A percentile compares a stretch with the other conserved stretches of the same genome.
Evolutionary conservation across 2,888 invertebrate species (phyloP).

Genomic region (Boloria euphrosyne): DNA sequence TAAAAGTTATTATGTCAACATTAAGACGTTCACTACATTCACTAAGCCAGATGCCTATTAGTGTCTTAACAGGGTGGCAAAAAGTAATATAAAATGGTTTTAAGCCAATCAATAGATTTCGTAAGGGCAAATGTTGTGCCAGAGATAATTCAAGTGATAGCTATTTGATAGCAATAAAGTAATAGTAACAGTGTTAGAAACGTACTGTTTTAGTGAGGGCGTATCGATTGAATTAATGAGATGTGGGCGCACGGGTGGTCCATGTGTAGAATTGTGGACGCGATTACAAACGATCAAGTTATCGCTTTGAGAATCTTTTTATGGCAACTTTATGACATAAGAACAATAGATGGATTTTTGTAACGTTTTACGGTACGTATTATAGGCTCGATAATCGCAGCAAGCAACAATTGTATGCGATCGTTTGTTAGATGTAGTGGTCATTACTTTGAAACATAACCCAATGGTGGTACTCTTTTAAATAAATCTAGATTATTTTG

Average conservation of each 20-base stretch:
- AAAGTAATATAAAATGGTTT: too few relatives aligned
- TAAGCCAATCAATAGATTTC: too few relatives aligned
- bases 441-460: background rate
- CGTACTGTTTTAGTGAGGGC: conserved; percentile 73
- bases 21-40: too few relatives aligned
- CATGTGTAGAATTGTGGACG: conserved; percentile 61
- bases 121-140: too few relatives aligned
- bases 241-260: conserved; percentile 79
- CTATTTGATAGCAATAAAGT: conserved; percentile 61
- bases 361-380: conserved; percentile 52
- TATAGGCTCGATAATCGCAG: conserved; percentile 45
- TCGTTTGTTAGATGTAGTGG: conserved; percentile 37
- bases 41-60: too few relatives aligned
- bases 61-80: too few relatives aligned
- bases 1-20: conserved; percentile 16
- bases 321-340: conserved; percentile 65
- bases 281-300: conserved; percentile 63
- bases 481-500: background rate
- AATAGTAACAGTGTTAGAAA: conserved; percentile 62
- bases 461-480: background rate
- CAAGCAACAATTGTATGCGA: conserved; percentile 31
- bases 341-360: conserved; percentile 69
- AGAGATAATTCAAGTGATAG: conserved; percentile 46
- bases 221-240: conserved; percentile 80
- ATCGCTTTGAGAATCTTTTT: conserved; percentile 60